Evolutionary conservation across 2,888 invertebrate genomes (phyloP), one percentile per base, ranked within the genome.

Genomic region (Bedellia somnulentella): DNA sequence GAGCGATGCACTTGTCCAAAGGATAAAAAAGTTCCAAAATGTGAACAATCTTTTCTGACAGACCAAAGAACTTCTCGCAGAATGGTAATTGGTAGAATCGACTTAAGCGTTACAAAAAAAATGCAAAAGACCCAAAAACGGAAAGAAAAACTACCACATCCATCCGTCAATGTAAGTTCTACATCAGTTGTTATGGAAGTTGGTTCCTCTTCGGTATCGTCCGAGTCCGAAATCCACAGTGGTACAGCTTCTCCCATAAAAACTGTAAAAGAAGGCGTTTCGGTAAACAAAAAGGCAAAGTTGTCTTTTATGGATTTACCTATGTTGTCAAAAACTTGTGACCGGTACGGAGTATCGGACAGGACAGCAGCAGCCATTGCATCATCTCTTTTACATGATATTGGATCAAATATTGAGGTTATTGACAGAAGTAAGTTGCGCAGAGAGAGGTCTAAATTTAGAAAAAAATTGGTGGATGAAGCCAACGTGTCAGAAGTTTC

Each of bases 301-400:
- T 2, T 25, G 4, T 6, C 21, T 6, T 13, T 16, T 10, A 24
- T 29, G 13, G 13, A 27, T 30, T 30, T 30, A 22, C 30, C 33
- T 32, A 32, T 24, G 12, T 15, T 37, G 27, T 24, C 39, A 9
- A 33, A 33, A 18, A 35, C 33, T 8, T 40, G 36, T 27, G 40
- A 40, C 18, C 32, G 38, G n/a, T 38, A 35, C 31, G 40, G 41
- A 29, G 36, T 39, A 21, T 41, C 38, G 24, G 36, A 38, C 29
- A 31, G 39, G 28, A 35, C 40, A 15, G 40, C 27, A 18, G 37
- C 38, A 28, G 37, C 37, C 3, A 33, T 37, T 25, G 36, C 32
- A 9, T 36, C 36, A 22, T 28, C 35, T 15, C 34, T 36, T 27
- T 36, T 40, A 26, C 29, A 24, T n/a, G 40, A 26, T 11, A 32